These are phyloP conservation scores for Notolabrus celidotus DNA, from an alignment of 2,797 vertebrate species.

Conservation along the genomic window DNA sequence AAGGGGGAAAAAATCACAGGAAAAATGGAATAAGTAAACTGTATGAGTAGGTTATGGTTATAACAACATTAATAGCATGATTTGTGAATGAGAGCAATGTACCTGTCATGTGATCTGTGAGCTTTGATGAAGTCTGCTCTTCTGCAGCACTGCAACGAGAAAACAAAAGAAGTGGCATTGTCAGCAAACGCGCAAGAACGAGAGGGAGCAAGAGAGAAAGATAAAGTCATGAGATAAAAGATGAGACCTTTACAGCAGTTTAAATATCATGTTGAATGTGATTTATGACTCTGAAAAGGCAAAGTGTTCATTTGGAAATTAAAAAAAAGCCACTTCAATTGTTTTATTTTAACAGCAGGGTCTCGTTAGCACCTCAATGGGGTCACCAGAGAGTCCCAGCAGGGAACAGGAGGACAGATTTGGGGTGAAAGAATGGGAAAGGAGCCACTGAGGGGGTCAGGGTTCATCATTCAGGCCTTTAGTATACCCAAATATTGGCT, in stretches of 20 bases:
- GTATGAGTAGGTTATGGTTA: neutral
- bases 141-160: constrained; percentile 63
- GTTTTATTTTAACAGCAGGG: constrained; percentile 26
- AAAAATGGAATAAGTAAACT: neutral
- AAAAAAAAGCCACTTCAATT: constrained; percentile 19
- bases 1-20: constrained; percentile 5
- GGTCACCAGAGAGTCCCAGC: constrained; percentile 48
- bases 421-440: constrained; percentile 19
- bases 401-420: constrained; percentile 40
- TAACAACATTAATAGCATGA: neutral
- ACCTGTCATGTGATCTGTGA: constrained; percentile 83
- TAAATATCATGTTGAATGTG: neutral
- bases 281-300: constrained; percentile 4
- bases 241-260: neutral
- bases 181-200: constrained; percentile 8
- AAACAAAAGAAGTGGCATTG: constrained; percentile 22
- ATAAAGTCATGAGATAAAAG: neutral
- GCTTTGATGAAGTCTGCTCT: constrained; percentile 73
- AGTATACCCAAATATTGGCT: neutral
- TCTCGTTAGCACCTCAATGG: constrained; percentile 65
- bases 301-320: neutral
- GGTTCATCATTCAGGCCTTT: constrained; percentile 28
- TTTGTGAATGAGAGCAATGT: neutral
- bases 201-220: neutral
- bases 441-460: constrained; percentile 39